A percentile compares a stretch with the other conserved stretches of the same genome.
These are phyloP conservation scores for Zapus hudsonius DNA, from an alignment of 2,113 vertebrate species.

Conservation along the genomic window DNA sequence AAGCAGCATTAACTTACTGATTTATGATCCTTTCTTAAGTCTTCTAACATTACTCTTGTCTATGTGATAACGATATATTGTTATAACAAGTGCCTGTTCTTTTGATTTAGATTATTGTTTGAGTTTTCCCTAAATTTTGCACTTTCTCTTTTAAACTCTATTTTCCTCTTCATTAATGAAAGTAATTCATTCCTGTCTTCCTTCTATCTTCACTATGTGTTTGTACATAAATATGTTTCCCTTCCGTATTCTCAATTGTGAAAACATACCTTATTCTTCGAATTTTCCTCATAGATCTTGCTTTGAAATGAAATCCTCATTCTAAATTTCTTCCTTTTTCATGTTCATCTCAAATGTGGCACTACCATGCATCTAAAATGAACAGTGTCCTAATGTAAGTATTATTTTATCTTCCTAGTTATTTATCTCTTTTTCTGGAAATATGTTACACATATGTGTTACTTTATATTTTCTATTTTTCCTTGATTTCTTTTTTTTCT, in stretches of 20 bases:
- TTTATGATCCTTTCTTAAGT: conserved; percentile 56
- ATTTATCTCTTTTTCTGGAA: conserved; percentile 36
- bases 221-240: conserved; percentile 4
- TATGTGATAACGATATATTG: background rate
- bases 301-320: conserved; percentile 16
- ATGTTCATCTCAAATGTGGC: background rate
- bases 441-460: background rate
- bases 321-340: conserved; percentile 29
- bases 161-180: background rate
- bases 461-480: background rate
- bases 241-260: background rate
- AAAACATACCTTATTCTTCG: background rate
- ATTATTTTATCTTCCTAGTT: background rate
- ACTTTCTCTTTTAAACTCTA: background rate
- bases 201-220: background rate
- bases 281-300: background rate
- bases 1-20: conserved; percentile 51
- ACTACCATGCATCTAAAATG: background rate
- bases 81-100: conserved; percentile 1
- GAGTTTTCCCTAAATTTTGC: conserved; percentile 25
- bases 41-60: background rate
- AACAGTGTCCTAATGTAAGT: background rate
- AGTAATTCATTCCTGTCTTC: background rate
- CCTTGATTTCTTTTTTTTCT: conserved; percentile 44
- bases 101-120: conserved; percentile 24